Evolutionary conservation across 2,888 invertebrate species (phyloP).

Genomic region (Protula sp.): DNA sequence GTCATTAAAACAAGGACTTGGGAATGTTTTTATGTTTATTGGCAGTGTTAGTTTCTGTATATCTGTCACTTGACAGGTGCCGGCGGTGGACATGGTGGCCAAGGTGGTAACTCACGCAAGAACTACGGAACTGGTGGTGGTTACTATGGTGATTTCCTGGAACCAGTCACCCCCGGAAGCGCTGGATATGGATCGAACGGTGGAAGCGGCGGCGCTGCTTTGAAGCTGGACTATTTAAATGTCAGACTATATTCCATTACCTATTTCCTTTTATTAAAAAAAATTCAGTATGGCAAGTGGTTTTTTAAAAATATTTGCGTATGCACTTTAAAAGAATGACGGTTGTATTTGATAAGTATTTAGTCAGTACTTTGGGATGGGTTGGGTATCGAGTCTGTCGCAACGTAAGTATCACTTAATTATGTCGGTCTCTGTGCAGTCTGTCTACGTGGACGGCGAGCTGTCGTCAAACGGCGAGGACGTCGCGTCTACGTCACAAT

Average conservation of each 20-base stretch:
- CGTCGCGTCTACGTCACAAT: slow-evolving; percentile 2
- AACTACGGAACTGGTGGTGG: background rate
- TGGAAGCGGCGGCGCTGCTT: slow-evolving; percentile 15
- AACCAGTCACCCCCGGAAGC: background rate
- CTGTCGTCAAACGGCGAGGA: slow-evolving; percentile 1
- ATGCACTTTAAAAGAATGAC: too few species aligned
- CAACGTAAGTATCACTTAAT: too few species aligned
- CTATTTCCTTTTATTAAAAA: background rate
- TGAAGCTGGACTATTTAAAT: background rate
- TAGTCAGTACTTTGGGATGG: too few species aligned
- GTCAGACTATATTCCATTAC: too few species aligned
- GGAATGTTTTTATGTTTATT: too few species aligned
- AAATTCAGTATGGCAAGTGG: background rate
- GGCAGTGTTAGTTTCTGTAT: too few species aligned
- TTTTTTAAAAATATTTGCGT: too few species aligned
- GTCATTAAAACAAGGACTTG: background rate
- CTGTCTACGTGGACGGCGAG: background rate
- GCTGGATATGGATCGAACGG: slow-evolving; percentile 20
- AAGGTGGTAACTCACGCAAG: background rate
- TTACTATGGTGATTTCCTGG: background rate
- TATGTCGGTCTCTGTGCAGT: background rate
- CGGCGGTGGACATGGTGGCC: background rate
- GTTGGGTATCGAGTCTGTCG: too few species aligned
- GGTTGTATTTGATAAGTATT: too few species aligned
- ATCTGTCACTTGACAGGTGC: too few species aligned